phyloP scores from a whole-genome alignment of 2,888 invertebrate species.

The Belgica antarctica region DNA sequence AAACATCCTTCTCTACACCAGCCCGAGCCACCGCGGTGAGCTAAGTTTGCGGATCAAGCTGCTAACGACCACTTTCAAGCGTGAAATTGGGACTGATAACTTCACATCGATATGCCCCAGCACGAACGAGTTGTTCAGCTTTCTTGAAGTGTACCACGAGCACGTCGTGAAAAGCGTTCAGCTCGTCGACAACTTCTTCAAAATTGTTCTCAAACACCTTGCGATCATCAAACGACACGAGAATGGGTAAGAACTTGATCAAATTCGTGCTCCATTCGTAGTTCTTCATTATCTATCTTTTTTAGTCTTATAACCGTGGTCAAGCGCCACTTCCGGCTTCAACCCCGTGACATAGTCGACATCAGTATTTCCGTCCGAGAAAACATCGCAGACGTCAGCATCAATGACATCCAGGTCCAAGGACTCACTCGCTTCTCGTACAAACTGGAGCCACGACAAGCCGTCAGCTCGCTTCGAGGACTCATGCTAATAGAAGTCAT shows the following conservation, averaged over 20 bases:
- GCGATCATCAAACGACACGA: background rate
- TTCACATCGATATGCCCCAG: background rate
- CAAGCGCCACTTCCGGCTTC: background rate
- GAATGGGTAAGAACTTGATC: background rate
- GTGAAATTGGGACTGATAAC: background rate
- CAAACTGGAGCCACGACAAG: background rate
- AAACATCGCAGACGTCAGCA: background rate
- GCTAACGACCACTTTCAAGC: background rate
- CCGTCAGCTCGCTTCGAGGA: background rate
- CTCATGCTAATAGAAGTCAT: conserved; percentile 13
- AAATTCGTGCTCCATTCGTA: background rate
- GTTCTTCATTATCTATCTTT: background rate
- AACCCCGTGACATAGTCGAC: conserved; percentile 3
- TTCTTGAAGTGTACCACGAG: conserved; percentile 19
- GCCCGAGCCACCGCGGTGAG: background rate
- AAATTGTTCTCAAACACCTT: background rate
- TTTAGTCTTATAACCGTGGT: too few relatives aligned
- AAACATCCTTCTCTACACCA: background rate
- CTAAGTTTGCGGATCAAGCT: background rate
- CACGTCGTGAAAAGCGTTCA: background rate
- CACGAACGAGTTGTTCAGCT: conserved; percentile 1
- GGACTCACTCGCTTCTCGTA: background rate
- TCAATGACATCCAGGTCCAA: background rate
- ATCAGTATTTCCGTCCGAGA: background rate
- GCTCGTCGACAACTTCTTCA: conserved; percentile 5